Conservation (phyloP, 2,113 vertebrate species). For the Hippocampus guttulatus region DNA sequence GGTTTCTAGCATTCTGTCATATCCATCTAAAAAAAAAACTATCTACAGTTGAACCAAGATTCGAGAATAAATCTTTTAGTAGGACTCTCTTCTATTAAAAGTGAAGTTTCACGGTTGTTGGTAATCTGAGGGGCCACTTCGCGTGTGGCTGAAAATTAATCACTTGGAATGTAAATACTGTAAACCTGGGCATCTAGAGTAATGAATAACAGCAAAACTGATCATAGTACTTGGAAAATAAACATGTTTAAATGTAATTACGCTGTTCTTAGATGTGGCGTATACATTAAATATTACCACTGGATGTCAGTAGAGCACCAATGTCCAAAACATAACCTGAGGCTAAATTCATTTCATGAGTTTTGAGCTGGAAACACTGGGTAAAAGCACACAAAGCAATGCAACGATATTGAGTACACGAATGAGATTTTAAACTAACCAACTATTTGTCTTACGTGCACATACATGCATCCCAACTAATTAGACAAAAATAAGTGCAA, state of each 20-base stretch:
- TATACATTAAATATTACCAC: conserved; percentile 33
- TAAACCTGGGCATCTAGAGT: neutral
- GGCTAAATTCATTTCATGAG: neutral
- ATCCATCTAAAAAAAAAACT: neutral
- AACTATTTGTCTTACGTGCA: neutral
- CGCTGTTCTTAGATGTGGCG: no score
- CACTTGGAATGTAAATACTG: neutral
- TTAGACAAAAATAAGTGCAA: neutral
- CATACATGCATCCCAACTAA: neutral
- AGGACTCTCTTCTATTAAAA: neutral
- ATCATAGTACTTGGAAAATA: neutral
- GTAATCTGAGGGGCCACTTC: neutral
- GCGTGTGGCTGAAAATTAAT: neutral
- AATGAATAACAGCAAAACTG: neutral
- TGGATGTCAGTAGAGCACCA: conserved; percentile 59
- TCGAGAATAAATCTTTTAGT: no score
- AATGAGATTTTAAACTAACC: neutral
- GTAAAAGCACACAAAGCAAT: neutral
- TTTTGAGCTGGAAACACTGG: neutral
- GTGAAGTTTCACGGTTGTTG: neutral
- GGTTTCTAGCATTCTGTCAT: conserved; percentile 5
- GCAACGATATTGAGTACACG: neutral
- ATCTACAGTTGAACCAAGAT: no score
- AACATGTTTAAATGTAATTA: neutral
- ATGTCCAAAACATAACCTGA: neutral